Evolutionary conservation across 64 coral and sea anemone species (phyloP).

Genomic region (Pocillopora damicornis): DNA sequence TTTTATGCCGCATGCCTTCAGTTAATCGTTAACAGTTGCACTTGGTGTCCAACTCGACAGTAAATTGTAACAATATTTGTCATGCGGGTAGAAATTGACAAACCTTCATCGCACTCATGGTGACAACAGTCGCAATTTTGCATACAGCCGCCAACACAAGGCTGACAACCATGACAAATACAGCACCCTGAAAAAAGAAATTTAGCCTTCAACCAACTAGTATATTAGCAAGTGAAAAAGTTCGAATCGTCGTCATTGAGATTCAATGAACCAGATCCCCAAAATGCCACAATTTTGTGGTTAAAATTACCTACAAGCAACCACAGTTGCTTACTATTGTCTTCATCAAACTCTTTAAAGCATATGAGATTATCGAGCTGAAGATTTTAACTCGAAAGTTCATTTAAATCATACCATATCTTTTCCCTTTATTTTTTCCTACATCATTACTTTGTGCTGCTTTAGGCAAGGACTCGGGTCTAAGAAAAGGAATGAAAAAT

Average conservation of each 20-base stretch:
- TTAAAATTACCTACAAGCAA: too few species aligned
- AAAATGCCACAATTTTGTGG: too few species aligned
- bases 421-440: neutral
- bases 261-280: too few species aligned
- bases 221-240: too few species aligned
- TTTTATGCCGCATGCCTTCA: slow-evolving; percentile 23
- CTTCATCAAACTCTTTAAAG: too few species aligned
- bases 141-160: slow-evolving; percentile 35
- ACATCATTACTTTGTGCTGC: neutral
- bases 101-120: slow-evolving; percentile 33
- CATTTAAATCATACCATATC: neutral
- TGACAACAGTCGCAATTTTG: slow-evolving; percentile 17
- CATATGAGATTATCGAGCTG: neutral
- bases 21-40: neutral
- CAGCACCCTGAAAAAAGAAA: slow-evolving; percentile 27
- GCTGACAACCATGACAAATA: slow-evolving; percentile 16
- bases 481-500: neutral
- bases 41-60: neutral
- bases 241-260: too few species aligned
- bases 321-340: too few species aligned
- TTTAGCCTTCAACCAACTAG: neutral
- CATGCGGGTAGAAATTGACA: slow-evolving; percentile 26
- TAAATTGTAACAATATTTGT: neutral
- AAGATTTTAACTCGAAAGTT: neutral
- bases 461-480: neutral